Percentiles rank a stretch among this genome's conserved stretches.
These are phyloP conservation scores for Columba guinea DNA, from an alignment of 2,797 vertebrate species.

Conservation along the genomic window DNA sequence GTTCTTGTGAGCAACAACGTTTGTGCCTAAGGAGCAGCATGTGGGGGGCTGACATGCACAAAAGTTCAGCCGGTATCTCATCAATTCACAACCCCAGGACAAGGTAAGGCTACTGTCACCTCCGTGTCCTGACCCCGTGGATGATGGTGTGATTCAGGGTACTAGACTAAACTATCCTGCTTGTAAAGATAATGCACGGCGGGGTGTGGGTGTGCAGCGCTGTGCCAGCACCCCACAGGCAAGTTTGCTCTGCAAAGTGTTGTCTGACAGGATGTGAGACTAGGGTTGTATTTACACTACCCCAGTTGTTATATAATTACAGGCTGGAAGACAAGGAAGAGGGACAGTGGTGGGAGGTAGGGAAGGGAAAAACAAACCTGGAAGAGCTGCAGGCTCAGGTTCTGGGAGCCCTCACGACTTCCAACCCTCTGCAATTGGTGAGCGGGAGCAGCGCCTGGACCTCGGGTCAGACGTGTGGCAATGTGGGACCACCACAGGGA, in stretches of 20 bases:
- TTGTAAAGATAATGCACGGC: constrained; percentile 66
- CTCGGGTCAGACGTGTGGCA: accelerated
- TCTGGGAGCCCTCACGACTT: neutral
- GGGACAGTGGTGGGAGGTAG: neutral
- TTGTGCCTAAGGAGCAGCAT: neutral
- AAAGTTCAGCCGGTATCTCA: neutral
- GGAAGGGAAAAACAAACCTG: neutral
- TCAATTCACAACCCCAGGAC: neutral
- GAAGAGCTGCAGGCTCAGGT: neutral
- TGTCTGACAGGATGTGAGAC: constrained; percentile 30
- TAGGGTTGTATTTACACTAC: constrained; percentile 21
- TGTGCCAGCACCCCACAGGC: constrained; percentile 60
- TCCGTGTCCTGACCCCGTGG: neutral
- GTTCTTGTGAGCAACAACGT: neutral
- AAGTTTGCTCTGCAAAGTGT: constrained; percentile 66
- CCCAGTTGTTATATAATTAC: neutral
- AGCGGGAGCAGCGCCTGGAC: neutral
- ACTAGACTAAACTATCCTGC: constrained; percentile 72
- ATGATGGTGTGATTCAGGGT: constrained; percentile 57
- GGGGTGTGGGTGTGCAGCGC: constrained; percentile 26
- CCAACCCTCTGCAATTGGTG: neutral
- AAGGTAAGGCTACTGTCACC: constrained; percentile 25
- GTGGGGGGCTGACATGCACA: neutral
- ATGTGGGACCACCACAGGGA: neutral
- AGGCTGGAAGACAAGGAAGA: neutral